A percentile compares a stretch with the other conserved stretches of the same genome.
Evolutionary conservation across 2,797 vertebrate species (phyloP).

Genomic region (Chelonia mydas): DNA sequence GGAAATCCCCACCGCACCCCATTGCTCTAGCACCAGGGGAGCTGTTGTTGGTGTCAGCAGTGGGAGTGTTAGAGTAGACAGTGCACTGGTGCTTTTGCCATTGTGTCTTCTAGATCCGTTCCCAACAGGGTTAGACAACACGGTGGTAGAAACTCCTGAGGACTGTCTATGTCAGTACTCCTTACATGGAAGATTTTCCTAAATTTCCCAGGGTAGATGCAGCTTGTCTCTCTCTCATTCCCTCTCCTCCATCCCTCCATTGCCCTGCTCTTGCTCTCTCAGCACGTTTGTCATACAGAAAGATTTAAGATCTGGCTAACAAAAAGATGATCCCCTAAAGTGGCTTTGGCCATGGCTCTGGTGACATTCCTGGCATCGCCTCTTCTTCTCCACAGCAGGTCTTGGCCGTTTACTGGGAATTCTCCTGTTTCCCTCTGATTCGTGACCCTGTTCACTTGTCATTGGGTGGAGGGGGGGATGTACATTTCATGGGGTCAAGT

Average conservation of each 20-base stretch:
- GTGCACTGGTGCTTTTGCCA: not conserved
- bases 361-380: not conserved
- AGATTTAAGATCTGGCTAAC: not conserved
- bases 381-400: not conserved
- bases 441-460: not conserved
- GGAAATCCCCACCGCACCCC: not conserved
- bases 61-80: accelerated
- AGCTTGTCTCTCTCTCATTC: not conserved
- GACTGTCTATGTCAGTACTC: not conserved
- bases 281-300: not conserved
- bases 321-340: not conserved
- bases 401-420: not conserved
- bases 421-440: not conserved
- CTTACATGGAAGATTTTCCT: not conserved
- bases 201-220: not conserved
- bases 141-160: not conserved
- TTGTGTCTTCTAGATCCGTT: not conserved
- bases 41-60: not conserved
- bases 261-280: not conserved
- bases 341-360: not conserved
- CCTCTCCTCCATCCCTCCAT: not conserved
- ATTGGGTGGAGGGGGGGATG: not conserved
- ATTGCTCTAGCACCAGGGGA: accelerated
- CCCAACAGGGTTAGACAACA: not conserved
- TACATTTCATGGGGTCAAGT: not conserved